Base-by-base conservation (phyloP, 2,797 vertebrate genomes). In the Chloroceryle amazona region DNA sequence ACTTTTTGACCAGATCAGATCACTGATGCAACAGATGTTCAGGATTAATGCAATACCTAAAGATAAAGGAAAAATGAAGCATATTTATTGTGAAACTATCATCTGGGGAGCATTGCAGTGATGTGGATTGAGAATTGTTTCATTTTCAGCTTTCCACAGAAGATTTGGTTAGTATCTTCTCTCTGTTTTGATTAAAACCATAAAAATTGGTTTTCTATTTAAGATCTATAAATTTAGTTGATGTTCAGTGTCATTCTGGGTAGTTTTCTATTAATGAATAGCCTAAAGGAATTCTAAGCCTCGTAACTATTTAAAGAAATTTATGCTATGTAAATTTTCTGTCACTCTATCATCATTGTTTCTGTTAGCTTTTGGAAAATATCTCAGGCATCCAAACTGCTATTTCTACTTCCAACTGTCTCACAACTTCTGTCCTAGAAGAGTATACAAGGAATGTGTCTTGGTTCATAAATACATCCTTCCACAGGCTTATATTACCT, bases 121-220 rank as follows among this genome's bases (percentile, higher is more conserved):
- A 37, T 39, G 11, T 33, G 9, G 29, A 10, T 3, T 91, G 28
- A 82, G 55, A 81, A 68, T 81, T 57, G 6, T 54, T 93, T 89
- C 14, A 82, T 58, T 90, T 85, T 67, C 47, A 31, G 78, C 63
- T 23, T 92, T 44, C 33, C 65, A 85, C 44, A 89, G 79, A 95
- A 85, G 11, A 39, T 74, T 85, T 83, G 52, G 31, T 51, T 78
- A 81, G 22, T 80, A n/a, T 89, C 78, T 95, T 81, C 35, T 87
- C 49, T 90, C 61, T 85, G 28, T 73, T 92, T 92, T 90, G 74
- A 89, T 87, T 91, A 92, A 91, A 91, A 88, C 3, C 15, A 80
- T 71, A 81, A 90, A 92, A 55, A 95, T 63, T 83, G 79, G 81
- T 89, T 95, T 96, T 86, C 68, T 93, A 70, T 81, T 93, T 89